Evolutionary conservation across 2,888 invertebrate species (phyloP).

Genomic region (Hyposoter didymator): DNA sequence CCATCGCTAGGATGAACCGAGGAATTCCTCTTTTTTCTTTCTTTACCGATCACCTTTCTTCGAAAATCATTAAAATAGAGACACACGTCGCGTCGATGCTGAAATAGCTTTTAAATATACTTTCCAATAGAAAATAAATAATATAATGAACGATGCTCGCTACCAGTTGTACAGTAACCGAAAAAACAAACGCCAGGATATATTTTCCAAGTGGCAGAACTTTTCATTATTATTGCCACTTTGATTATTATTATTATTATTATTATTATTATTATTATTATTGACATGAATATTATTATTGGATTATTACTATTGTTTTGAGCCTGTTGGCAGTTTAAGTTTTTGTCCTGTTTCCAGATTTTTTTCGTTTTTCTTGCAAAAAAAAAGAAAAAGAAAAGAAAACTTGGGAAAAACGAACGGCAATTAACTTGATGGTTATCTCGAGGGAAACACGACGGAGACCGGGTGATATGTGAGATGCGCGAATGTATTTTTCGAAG

Average conservation of each 20-base stretch:
- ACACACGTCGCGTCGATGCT: slow-evolving; percentile 45
- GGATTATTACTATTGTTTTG: slow-evolving; percentile 74
- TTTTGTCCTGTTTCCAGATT: slow-evolving; percentile 78
- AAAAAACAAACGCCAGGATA: slow-evolving; percentile 52
- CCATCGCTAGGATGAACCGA: slow-evolving; percentile 47
- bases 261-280: slow-evolving; percentile 66
- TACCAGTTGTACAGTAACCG: slow-evolving; percentile 74
- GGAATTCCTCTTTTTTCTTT: slow-evolving; percentile 44
- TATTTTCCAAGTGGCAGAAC: slow-evolving; percentile 61
- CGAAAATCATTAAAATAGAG: not conserved
- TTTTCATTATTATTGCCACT: slow-evolving; percentile 38
- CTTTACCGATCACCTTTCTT: slow-evolving; percentile 4
- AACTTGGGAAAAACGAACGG: slow-evolving; percentile 25
- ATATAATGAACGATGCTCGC: slow-evolving; percentile 65
- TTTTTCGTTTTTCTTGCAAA: slow-evolving; percentile 65
- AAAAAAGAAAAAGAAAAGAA: slow-evolving; percentile 63
- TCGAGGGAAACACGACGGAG: slow-evolving; percentile 63
- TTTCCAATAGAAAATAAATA: slow-evolving; percentile 71
- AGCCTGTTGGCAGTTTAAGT: slow-evolving; percentile 73
- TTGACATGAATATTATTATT: slow-evolving; percentile 66
- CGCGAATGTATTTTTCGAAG: slow-evolving; percentile 82
- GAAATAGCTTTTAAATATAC: slow-evolving; percentile 70
- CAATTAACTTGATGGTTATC: slow-evolving; percentile 42
- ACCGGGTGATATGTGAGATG: slow-evolving; percentile 74
- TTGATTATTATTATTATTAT: slow-evolving; percentile 61